A percentile compares a stretch with the other conserved stretches of the same genome.
phyloP scores from a whole-genome alignment of 2,797 vertebrate species.

The Pangasius krempfi region DNA sequence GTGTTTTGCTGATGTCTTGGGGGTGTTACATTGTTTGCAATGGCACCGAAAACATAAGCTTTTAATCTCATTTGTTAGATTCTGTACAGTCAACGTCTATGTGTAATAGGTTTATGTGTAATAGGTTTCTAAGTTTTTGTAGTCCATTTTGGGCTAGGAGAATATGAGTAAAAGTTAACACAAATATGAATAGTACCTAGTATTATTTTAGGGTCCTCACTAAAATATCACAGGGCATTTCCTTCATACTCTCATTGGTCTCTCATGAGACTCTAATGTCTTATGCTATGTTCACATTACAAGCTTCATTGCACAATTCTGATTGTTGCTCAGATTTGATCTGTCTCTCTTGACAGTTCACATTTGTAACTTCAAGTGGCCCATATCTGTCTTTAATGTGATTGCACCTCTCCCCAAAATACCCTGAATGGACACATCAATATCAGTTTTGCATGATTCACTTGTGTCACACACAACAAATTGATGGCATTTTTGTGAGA shows the following conservation, averaged over 20 bases:
- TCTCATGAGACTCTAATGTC: not conserved
- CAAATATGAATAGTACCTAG: too few relatives aligned
- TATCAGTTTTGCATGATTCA: not conserved
- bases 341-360: not conserved
- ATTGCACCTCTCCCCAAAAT: not conserved
- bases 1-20: slow-evolving; percentile 51
- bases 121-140: not conserved
- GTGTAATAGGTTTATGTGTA: not conserved
- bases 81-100: not conserved
- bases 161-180: not conserved
- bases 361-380: not conserved
- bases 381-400: not conserved
- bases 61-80: not conserved
- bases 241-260: not conserved
- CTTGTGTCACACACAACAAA: not conserved
- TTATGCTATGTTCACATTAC: not conserved
- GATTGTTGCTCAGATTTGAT: not conserved
- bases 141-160: not conserved
- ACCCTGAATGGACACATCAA: not conserved
- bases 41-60: slow-evolving; percentile 26
- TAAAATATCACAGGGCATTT: not conserved
- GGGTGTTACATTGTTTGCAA: slow-evolving; percentile 42
- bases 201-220: not conserved
- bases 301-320: not conserved
- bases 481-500: not conserved